Percentiles rank a stretch among this genome's conserved stretches.
Conservation (phyloP, 2,113 vertebrate species). For the Paracanthobrama guichenoti region DNA sequence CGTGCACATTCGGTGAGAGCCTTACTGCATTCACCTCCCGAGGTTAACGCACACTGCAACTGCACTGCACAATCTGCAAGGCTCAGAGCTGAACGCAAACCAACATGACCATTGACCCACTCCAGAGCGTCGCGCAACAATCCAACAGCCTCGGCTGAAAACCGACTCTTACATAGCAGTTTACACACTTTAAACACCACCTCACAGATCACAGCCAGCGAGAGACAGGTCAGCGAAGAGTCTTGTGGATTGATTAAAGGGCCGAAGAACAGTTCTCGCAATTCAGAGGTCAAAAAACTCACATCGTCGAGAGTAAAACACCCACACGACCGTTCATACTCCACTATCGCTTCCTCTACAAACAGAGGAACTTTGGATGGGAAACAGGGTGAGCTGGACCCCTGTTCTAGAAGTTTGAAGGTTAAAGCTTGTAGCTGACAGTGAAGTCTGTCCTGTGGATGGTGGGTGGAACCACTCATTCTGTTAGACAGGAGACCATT, state of each 20-base stretch:
- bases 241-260: background rate
- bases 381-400: background rate
- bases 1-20: constrained; percentile 70
- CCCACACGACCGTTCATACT: constrained; percentile 69
- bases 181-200: constrained; percentile 74
- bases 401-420: constrained; percentile 81
- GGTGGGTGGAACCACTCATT: background rate
- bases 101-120: constrained; percentile 40
- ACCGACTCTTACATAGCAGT: constrained; percentile 73
- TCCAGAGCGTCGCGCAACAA: constrained; percentile 53
- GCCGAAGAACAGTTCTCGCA: constrained; percentile 50
- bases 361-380: constrained; percentile 72
- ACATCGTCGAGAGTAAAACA: constrained; percentile 68
- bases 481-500: constrained; percentile 51
- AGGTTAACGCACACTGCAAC: constrained; percentile 60
- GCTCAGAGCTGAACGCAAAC: constrained; percentile 45
- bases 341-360: constrained; percentile 66
- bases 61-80: constrained; percentile 67
- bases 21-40: background rate
- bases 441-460: constrained; percentile 57
- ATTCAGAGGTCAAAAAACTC: constrained; percentile 69
- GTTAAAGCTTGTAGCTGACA: constrained; percentile 78
- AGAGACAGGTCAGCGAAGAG: background rate
- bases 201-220: constrained; percentile 70
- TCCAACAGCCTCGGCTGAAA: constrained; percentile 59